Percentiles rank a stretch among this genome's conserved stretches.
Conservation (phyloP, 2,113 vertebrate genomes). For the Platycercus adscitus region DNA sequence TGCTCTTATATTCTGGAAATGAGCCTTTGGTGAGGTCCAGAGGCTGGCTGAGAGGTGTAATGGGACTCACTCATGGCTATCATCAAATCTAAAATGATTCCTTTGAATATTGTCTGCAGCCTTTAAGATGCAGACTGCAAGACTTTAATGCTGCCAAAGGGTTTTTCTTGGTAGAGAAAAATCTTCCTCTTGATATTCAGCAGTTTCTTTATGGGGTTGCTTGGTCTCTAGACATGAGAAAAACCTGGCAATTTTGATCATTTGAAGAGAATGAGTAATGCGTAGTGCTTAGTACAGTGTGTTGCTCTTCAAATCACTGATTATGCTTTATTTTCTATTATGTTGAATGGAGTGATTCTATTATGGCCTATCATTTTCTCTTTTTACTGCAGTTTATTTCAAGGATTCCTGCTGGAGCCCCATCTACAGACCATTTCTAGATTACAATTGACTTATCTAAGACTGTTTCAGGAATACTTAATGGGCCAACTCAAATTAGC, state of each 20-base stretch:
- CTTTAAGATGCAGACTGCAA: conserved; percentile 48
- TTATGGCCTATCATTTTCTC: conserved; percentile 60
- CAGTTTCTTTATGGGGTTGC: conserved; percentile 35
- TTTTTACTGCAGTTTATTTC: conserved; percentile 37
- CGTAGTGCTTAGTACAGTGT: background rate
- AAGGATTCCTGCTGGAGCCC: conserved; percentile 49
- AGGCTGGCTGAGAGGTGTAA: conserved; percentile 50
- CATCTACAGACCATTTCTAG: conserved; percentile 39
- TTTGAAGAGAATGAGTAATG: conserved; percentile 42
- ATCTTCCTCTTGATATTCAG: conserved; percentile 50
- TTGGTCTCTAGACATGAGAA: conserved; percentile 25
- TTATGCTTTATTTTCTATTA: conserved; percentile 71
- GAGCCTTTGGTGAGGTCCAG: background rate
- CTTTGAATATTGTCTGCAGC: conserved; percentile 60
- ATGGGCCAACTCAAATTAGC: conserved; percentile 47
- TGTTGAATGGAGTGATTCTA: conserved; percentile 55
- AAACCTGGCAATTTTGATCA: conserved; percentile 43
- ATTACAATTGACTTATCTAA: conserved; percentile 43
- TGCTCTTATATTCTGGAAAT: conserved; percentile 47
- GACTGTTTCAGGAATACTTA: conserved; percentile 57
- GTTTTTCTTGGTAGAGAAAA: conserved; percentile 3
- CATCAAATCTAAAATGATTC: conserved; percentile 25
- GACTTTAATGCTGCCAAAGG: conserved; percentile 37
- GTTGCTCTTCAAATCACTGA: conserved; percentile 47
- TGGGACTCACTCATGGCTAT: conserved; percentile 24